Conservation (phyloP, 1,140 invertebrate species). For the Macrobrachium nipponense region DNA sequence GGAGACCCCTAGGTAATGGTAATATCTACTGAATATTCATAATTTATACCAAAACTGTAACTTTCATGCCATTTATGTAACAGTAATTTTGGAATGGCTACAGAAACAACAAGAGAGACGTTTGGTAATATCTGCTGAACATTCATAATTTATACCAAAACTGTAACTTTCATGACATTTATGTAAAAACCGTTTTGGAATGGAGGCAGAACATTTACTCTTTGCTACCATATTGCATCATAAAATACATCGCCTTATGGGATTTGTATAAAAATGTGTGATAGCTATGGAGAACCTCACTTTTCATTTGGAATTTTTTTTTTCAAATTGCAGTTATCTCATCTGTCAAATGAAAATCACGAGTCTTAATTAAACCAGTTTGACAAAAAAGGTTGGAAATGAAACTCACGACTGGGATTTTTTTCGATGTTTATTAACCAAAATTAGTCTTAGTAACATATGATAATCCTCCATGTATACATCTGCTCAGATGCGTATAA, state of each 20-base stretch:
- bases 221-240: too few relatives aligned
- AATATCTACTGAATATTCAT: neutral
- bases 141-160: neutral
- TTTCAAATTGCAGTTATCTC: neutral
- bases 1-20: too few relatives aligned
- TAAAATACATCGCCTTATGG: too few relatives aligned
- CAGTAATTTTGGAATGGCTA: too few relatives aligned
- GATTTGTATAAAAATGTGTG: too few relatives aligned
- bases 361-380: neutral
- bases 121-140: neutral
- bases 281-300: too few relatives aligned
- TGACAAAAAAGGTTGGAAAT: neutral
- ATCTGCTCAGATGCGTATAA: slow-evolving; percentile 37
- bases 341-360: neutral
- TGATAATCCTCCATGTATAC: slow-evolving; percentile 35
- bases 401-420: neutral
- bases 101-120: too few relatives aligned
- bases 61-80: too few relatives aligned
- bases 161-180: neutral
- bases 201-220: too few relatives aligned
- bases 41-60: neutral
- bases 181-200: too few relatives aligned
- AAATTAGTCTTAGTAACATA: slow-evolving; percentile 35
- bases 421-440: slow-evolving; percentile 48
- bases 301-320: neutral